Base-by-base conservation (phyloP, 2,888 invertebrate genomes). In the Cantharis rustica region DNA sequence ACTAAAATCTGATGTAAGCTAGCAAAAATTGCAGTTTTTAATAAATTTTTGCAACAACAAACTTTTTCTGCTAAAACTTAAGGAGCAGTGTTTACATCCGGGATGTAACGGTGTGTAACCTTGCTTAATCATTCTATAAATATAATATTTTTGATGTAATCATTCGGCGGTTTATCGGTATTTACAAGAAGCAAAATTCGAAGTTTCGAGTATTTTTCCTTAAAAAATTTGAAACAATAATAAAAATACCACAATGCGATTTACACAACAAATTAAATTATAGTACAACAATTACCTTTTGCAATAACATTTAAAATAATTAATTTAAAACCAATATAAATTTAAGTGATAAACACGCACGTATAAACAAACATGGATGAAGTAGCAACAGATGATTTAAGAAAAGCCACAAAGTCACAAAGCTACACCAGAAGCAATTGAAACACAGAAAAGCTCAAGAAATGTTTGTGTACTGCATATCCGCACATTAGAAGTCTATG, bases 351-450 rank as follows among this genome's bases (percentile, higher is more conserved):
- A 76, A 77, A 75, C 77, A 75, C 75, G 75, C 75, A 76, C 78
- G 61, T 75, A 79, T 79, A 79, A 79, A 79, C 76, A 79, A 79
- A 79, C 79, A 79, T 79, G 79, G 79, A 75, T 75, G 79, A 76
- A 62, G 72, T 76, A 79, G 79, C 79, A 79, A 79, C 79, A 79
- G 79, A 79, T 79, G 79, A 79, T 76, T 69, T 64, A 63, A 66
- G 69, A 76, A 74, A 79, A 72, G 68, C 68, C 73, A 73, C 73
- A 75, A 63, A 69, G 75, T 77, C 77, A 75, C 73, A 75, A 63
- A 72, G 62, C 63, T 63, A 72, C 77, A 77, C 74, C 71, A 71
- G 16, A 68, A 71, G 71, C 68, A 47, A 61, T 71, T 62, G 68
- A 20, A 23, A 62, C 61, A 69, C 73, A 73, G 62, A 69, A 70